phyloP scores from a whole-genome alignment of 2,888 invertebrate genomes.

The Drosophila paracracens region DNA sequence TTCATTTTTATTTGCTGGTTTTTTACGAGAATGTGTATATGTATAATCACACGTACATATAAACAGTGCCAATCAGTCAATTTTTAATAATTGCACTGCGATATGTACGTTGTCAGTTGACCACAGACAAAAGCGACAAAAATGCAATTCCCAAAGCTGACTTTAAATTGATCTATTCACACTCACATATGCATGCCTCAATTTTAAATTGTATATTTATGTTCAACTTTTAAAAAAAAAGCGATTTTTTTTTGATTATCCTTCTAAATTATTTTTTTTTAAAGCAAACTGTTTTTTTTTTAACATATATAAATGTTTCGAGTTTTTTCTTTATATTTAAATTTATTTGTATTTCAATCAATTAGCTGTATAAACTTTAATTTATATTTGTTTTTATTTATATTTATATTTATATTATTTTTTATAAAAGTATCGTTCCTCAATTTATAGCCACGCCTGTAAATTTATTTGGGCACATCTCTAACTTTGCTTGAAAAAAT shows the following conservation, averaged over 20 bases:
- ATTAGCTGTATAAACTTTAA: not conserved
- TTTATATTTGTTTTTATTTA: not conserved
- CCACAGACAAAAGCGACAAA: constrained; percentile 40
- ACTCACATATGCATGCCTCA: not conserved
- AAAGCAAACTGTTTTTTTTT: not conserved
- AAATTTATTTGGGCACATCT: not conserved
- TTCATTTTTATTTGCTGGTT: constrained; percentile 6
- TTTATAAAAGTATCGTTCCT: not conserved
- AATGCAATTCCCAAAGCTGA: not conserved
- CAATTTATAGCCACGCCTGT: not conserved
- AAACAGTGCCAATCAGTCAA: constrained; percentile 59
- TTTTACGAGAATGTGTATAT: constrained; percentile 19
- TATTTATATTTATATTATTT: not conserved
- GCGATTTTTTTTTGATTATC: not conserved
- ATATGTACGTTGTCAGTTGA: constrained; percentile 59
- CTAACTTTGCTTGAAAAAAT: not conserved
- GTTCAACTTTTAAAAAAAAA: not conserved
- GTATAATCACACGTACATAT: constrained; percentile 7
- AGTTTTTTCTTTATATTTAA: not conserved
- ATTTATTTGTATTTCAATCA: not conserved
- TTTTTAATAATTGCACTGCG: constrained; percentile 67
- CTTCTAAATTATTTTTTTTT: not conserved
- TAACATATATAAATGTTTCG: not conserved
- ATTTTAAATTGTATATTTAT: not conserved
- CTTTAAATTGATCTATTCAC: constrained; percentile 33